Evolutionary conservation across 2,113 vertebrate genomes (phyloP).

Genomic region (Podilymbus podiceps): DNA sequence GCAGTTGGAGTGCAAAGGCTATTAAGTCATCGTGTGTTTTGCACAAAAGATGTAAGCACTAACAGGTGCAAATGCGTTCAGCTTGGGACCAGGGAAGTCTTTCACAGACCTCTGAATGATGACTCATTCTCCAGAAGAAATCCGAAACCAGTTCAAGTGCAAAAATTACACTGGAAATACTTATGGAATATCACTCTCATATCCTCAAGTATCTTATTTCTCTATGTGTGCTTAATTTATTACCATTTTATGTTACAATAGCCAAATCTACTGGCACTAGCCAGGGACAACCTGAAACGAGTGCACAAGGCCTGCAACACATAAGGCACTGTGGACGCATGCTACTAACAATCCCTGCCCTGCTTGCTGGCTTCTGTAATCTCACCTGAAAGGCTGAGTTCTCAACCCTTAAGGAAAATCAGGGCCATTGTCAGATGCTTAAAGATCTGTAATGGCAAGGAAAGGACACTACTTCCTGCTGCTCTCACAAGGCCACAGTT

Average conservation of each 20-base stretch:
- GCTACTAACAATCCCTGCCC: neutral
- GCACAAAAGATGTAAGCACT: slow-evolving; percentile 21
- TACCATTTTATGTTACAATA: neutral
- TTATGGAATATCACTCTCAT: neutral
- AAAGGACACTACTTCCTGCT: neutral
- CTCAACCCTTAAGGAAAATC: neutral
- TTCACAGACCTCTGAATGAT: neutral
- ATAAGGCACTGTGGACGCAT: neutral
- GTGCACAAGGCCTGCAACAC: neutral
- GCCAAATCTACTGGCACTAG: neutral
- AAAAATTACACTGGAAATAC: neutral
- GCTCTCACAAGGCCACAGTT: neutral
- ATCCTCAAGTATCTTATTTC: slow-evolving; percentile 2
- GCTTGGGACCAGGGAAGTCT: neutral
- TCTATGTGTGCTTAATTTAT: neutral
- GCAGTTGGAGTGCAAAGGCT: slow-evolving; percentile 38
- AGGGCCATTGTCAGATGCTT: neutral
- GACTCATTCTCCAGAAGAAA: slow-evolving; percentile 32
- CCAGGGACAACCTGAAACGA: neutral
- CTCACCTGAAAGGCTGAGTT: neutral
- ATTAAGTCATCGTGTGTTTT: neutral
- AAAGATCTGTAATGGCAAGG: neutral
- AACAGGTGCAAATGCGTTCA: neutral
- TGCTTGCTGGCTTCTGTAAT: neutral
- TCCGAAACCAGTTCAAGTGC: neutral